Evolutionary conservation across 2,888 invertebrate genomes (phyloP).

Genomic region (Sarcophaga caerulescens): DNA sequence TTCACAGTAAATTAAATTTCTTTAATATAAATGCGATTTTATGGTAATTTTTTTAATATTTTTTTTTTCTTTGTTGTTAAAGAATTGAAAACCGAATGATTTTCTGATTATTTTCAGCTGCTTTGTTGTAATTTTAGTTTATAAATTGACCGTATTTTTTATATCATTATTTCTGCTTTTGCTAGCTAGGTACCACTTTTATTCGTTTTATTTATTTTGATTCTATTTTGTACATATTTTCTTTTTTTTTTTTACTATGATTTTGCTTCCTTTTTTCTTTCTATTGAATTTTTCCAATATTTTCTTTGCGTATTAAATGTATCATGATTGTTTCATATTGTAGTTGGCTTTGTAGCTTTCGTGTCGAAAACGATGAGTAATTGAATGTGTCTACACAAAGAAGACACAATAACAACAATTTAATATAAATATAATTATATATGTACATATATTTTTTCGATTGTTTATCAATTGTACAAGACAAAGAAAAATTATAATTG

Average conservation of each 20-base stretch:
- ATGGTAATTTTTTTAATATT: background rate
- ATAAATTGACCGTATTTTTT: conserved; percentile 7
- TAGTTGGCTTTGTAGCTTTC: conserved; percentile 4
- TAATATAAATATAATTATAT: background rate
- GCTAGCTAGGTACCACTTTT: background rate
- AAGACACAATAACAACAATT: conserved; percentile 6
- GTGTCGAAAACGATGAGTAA: background rate
- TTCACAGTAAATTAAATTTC: background rate
- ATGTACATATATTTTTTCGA: background rate
- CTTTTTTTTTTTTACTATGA: conserved; percentile 13
- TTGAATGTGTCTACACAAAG: background rate
- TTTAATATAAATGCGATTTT: background rate
- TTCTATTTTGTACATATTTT: background rate
- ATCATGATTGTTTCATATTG: background rate
- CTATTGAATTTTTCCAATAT: conserved; percentile 38
- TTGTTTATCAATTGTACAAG: background rate
- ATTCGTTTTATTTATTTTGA: background rate
- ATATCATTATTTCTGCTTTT: conserved; percentile 6
- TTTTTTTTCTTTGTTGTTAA: too few species aligned
- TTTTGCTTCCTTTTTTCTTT: conserved; percentile 6
- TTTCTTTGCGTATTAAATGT: conserved; percentile 17
- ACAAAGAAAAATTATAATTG: background rate
- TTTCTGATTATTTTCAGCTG: background rate
- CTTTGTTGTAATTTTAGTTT: conserved; percentile 4
- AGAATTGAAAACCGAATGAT: background rate